Conservation (phyloP, 92 coral and sea anemone species). For the Bergia sp. region DNA sequence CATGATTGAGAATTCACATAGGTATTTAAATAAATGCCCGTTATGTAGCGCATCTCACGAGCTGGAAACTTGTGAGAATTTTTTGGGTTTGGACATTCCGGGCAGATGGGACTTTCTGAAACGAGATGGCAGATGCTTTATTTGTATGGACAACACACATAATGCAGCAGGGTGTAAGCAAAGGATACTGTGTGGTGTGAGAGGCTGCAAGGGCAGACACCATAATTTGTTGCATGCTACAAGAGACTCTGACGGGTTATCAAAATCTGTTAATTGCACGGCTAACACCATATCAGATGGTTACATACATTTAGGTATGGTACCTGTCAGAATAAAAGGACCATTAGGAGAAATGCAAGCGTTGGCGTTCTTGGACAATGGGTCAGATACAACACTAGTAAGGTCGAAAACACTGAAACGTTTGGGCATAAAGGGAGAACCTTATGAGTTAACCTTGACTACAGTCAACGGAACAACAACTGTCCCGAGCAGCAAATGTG, state of each 20-base stretch:
- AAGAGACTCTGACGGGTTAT: neutral
- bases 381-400: neutral
- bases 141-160: constrained; percentile 30
- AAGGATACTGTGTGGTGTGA: constrained; percentile 4
- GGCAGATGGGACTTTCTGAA: constrained; percentile 14
- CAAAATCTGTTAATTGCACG: neutral
- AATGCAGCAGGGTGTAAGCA: constrained; percentile 16
- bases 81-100: neutral
- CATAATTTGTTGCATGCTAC: constrained; percentile 25
- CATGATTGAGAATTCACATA: neutral
- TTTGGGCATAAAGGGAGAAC: constrained; percentile 22
- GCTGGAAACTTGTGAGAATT: neutral
- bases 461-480: constrained; percentile 14
- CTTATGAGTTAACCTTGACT: constrained; percentile 15
- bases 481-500: neutral
- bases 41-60: neutral
- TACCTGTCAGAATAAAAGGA: constrained; percentile 24
- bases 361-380: constrained; percentile 24
- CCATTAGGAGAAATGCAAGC: constrained; percentile 12
- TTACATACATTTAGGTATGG: constrained; percentile 14
- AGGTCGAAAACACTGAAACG: neutral
- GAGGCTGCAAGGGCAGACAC: constrained; percentile 29
- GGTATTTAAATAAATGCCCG: neutral
- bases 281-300: neutral
- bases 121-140: neutral